phyloP scores from a whole-genome alignment of 1,140 invertebrate genomes.

The Euwallacea similis region DNA sequence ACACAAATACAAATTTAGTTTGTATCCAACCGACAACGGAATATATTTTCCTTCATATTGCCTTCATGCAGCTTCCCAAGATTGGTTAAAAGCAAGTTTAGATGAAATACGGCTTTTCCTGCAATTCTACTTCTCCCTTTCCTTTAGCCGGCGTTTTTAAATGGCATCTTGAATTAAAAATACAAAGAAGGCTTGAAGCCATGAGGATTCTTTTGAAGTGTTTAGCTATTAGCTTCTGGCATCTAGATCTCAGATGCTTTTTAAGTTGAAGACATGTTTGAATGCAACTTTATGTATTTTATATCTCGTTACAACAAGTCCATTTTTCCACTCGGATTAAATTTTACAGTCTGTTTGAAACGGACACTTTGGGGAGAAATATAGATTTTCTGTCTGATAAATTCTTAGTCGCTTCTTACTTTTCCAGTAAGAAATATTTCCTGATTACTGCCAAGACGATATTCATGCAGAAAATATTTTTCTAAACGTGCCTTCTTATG shows the following conservation, averaged over 20 bases:
- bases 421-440: not conserved
- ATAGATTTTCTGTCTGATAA: slow-evolving; percentile 5
- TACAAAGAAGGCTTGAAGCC: no score
- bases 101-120: slow-evolving; percentile 19
- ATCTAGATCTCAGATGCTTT: not conserved
- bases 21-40: slow-evolving; percentile 9
- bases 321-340: not conserved
- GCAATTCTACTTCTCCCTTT: not conserved
- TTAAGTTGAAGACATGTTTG: not conserved
- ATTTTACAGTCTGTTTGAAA: not conserved
- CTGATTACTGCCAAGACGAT: not conserved
- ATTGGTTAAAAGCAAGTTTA: slow-evolving; percentile 22
- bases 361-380: not conserved
- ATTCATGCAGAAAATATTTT: not conserved
- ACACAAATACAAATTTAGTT: slow-evolving; percentile 27
- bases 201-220: no score
- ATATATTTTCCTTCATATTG: slow-evolving; percentile 25
- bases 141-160: not conserved
- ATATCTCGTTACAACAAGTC: not conserved
- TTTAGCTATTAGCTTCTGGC: not conserved
- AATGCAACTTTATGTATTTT: not conserved
- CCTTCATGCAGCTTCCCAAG: slow-evolving; percentile 19
- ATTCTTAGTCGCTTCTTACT: not conserved
- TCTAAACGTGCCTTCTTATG: slow-evolving; percentile 4
- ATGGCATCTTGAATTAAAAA: no score